Conservation (phyloP, 2,797 vertebrate species). For the Meriones psammophilus region DNA sequence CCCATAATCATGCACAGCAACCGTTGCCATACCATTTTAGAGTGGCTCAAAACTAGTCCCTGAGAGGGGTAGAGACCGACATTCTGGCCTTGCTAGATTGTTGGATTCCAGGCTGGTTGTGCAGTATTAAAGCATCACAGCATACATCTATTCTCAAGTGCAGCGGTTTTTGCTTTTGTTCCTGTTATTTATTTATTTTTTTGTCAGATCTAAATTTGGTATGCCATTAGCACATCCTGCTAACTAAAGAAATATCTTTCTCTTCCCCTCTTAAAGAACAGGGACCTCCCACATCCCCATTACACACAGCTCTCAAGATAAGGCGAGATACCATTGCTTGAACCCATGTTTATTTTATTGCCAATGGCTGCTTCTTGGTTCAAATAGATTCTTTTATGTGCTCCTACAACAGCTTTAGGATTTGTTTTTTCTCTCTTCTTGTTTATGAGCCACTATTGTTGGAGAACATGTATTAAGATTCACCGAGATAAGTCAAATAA, state of each 20-base stretch:
- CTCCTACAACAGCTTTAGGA: background rate
- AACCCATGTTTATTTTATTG: background rate
- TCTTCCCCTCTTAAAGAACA: background rate
- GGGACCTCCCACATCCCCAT: background rate
- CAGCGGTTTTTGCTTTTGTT: background rate
- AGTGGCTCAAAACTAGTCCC: background rate
- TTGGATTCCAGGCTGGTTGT: background rate
- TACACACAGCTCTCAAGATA: background rate
- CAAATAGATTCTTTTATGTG: background rate
- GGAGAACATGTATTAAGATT: background rate
- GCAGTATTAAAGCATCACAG: no score
- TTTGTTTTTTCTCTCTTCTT: background rate
- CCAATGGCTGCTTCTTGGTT: background rate
- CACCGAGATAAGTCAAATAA: slow-evolving; percentile 42
- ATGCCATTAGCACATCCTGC: background rate
- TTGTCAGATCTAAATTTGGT: background rate
- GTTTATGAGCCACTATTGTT: background rate
- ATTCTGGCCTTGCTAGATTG: background rate
- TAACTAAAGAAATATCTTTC: background rate
- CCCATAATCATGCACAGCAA: background rate
- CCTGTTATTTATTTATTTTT: background rate
- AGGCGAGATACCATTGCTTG: background rate
- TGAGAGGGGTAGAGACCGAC: background rate
- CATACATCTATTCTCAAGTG: background rate
- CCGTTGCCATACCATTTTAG: background rate